These are phyloP conservation scores for Bradypodion pumilum DNA, from an alignment of 2,797 vertebrate genomes.

Conservation along the genomic window DNA sequence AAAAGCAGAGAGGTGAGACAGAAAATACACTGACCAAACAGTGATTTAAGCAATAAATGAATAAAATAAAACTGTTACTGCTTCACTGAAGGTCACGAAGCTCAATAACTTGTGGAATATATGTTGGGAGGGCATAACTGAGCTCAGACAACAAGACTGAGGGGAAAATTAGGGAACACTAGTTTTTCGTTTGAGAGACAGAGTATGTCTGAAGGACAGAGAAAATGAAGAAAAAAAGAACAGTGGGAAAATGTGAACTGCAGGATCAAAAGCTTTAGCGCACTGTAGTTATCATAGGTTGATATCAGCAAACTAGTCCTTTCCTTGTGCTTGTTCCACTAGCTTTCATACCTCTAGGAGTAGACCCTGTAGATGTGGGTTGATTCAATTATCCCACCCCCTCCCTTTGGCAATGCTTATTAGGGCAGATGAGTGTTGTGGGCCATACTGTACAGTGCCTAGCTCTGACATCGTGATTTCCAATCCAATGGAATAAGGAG, in stretches of 20 bases:
- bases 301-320: too few species aligned
- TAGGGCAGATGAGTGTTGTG: too few species aligned
- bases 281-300: too few species aligned
- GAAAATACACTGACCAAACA: background rate
- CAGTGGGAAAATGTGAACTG: background rate
- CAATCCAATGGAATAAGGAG: too few species aligned
- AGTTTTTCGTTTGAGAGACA: background rate
- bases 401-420: too few species aligned
- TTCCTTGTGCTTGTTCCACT: background rate
- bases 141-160: background rate
- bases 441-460: too few species aligned
- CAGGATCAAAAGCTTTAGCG: background rate
- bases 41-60: background rate
- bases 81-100: background rate
- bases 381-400: too few species aligned
- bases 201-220: background rate
- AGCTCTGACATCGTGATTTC: too few species aligned
- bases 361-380: too few species aligned
- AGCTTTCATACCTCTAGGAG: background rate
- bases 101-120: background rate
- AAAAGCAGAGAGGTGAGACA: background rate
- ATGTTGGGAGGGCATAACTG: background rate
- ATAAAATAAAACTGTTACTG: background rate
- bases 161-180: background rate
- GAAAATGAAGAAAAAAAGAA: background rate